phyloP scores from a whole-genome alignment of 2,888 invertebrate genomes.

The Electrophaes corylata region DNA sequence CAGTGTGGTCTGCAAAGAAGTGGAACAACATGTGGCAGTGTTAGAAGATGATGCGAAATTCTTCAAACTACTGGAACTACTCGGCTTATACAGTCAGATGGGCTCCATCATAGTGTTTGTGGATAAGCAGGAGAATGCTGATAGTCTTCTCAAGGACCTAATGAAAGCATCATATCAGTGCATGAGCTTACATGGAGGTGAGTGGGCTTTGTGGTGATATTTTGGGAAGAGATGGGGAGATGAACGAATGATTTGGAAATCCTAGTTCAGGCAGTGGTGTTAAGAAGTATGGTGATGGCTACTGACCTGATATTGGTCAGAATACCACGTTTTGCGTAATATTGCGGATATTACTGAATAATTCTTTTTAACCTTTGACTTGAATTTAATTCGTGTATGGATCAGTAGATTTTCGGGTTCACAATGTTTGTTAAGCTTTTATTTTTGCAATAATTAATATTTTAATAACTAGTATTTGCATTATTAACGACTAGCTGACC shows the following conservation, averaged over 20 bases:
- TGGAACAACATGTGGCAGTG: constrained; percentile 96
- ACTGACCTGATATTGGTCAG: too few relatives aligned
- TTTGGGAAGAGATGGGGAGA: not conserved
- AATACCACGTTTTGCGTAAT: too few relatives aligned
- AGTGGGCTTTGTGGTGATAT: constrained; percentile 44
- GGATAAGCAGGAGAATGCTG: constrained; percentile 99
- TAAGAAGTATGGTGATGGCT: too few relatives aligned
- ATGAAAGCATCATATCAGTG: constrained; percentile 98
- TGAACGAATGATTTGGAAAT: not conserved
- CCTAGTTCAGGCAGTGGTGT: not conserved
- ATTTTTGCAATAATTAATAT: too few relatives aligned
- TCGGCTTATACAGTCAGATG: constrained; percentile 96
- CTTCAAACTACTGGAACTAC: constrained; percentile 97
- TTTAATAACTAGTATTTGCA: too few relatives aligned
- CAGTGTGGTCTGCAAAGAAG: constrained; percentile 98
- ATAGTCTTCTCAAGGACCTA: constrained; percentile 95
- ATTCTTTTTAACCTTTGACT: too few relatives aligned
- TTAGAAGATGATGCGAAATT: constrained; percentile 98
- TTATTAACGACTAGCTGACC: too few relatives aligned
- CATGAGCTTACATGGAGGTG: constrained; percentile 97
- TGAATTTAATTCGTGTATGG: too few relatives aligned
- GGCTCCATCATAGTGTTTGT: constrained; percentile 99
- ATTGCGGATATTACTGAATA: too few relatives aligned
- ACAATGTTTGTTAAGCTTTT: too few relatives aligned
- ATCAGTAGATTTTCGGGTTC: too few relatives aligned